Evolutionary conservation across 2,888 invertebrate species (phyloP), one percentile per base, ranked within the genome.

Genomic region (Oithona nana): DNA sequence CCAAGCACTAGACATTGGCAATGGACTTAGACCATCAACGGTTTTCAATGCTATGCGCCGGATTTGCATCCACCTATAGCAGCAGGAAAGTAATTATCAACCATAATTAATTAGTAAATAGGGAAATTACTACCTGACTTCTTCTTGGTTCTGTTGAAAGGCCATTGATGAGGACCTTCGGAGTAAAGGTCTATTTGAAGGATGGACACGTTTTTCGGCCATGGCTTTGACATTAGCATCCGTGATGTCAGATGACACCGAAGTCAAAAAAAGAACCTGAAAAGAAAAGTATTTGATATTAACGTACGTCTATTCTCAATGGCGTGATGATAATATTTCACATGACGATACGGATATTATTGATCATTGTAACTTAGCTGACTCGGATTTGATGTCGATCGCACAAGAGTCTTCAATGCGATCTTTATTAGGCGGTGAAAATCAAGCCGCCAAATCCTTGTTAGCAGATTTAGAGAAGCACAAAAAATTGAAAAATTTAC

Each of bases 1-100:
- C 97, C 98, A 99, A 1, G 93, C 93, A 69, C 97, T 87, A 72
- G 95, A 93, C 88, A 97, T 97, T 0, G 98, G 98, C 57, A 98
- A 74, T 0, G 97, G 95, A 1, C 94, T 93, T 49, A 97, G 74
- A 0, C 95, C 93, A 70, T 98, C 98, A 0, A 93, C 95, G 0
- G 95, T 93, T 66, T 84, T 83, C 16, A 97, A 72, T 68, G 90
- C 86, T 51, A 95, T 88, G 68, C 88, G 85, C 0, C 94, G 79
- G 39, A 95, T 75, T 68, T 90, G 88, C 92, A 94, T 93, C 94
- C 95, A 95, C 62, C 73, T 73, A 60, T n/a, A 67, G 65, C 54
- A 8, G 54, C 29, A 13, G 6, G n/a, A 26, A 13, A 8, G 8
- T 22, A 6, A 16, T 28, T 56, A 22, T 11, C 30, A 28, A 28